Evolutionary conservation across 2,888 invertebrate genomes (phyloP).

Genomic region (Andrena marginata): DNA sequence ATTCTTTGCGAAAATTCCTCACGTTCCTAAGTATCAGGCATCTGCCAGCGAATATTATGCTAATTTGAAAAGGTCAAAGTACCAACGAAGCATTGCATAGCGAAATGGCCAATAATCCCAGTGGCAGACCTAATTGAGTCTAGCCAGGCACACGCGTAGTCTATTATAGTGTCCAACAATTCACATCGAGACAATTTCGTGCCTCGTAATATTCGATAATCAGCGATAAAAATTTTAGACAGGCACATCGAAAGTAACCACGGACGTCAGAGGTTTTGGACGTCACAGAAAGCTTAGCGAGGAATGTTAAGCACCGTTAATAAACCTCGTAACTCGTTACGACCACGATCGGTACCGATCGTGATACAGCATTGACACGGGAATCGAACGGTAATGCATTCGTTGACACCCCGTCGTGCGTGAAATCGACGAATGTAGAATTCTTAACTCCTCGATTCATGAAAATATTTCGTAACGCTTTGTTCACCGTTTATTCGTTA

Average conservation of each 20-base stretch:
- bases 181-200: not conserved
- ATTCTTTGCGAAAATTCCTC: no score
- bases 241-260: conserved; percentile 64
- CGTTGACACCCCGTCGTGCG: conserved; percentile 8
- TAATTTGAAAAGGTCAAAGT: not conserved
- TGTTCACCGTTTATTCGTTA: no score
- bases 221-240: conserved; percentile 49
- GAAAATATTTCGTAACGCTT: conserved; percentile 5
- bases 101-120: not conserved
- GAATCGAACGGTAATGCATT: conserved; percentile 25
- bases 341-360: conserved; percentile 44
- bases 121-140: not conserved
- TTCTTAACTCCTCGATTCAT: not conserved
- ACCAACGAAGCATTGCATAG: not conserved
- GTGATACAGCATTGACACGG: conserved; percentile 20
- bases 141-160: not conserved
- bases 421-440: not conserved
- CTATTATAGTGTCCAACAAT: not conserved
- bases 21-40: no score
- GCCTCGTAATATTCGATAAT: conserved; percentile 41
- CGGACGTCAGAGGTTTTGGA: conserved; percentile 54
- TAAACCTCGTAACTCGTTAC: conserved; percentile 71
- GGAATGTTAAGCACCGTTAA: conserved; percentile 76
- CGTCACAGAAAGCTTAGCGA: conserved; percentile 66
- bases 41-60: no score